phyloP scores from a whole-genome alignment of 1,140 invertebrate species.

The Drosophila triauraria region DNA sequence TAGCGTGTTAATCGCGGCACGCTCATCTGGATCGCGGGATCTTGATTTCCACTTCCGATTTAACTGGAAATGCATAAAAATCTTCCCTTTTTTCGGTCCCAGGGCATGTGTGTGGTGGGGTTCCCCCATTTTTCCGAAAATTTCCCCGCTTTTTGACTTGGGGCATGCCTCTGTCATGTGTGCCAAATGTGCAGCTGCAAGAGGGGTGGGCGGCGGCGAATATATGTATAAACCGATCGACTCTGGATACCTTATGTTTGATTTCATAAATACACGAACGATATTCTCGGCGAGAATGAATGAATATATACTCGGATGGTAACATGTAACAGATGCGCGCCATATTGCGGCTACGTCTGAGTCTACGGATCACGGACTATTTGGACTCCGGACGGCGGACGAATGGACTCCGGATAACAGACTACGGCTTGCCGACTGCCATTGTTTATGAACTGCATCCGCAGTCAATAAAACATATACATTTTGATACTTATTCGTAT shows the following conservation, averaged over 20 bases:
- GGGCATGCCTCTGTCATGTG: constrained; percentile 80
- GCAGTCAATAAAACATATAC: constrained; percentile 83
- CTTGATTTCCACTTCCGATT: constrained; percentile 80
- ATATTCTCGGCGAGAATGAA: constrained; percentile 37
- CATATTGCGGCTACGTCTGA: constrained; percentile 66
- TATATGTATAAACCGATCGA: constrained; percentile 46
- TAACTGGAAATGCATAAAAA: constrained; percentile 81
- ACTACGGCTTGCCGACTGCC: constrained; percentile 41
- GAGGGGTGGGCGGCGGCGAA: constrained; percentile 2
- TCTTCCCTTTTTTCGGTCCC: constrained; percentile 51
- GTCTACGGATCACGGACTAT: constrained; percentile 18
- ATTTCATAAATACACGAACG: constrained; percentile 77
- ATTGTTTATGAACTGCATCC: constrained; percentile 83
- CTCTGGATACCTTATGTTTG: constrained; percentile 75
- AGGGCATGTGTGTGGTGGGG: constrained; percentile 55
- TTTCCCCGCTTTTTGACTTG: constrained; percentile 34
- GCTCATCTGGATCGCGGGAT: constrained; percentile 48
- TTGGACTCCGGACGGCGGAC: constrained; percentile 35
- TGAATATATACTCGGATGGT: constrained; percentile 52
- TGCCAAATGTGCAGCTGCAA: constrained; percentile 77
- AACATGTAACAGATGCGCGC: constrained; percentile 82
- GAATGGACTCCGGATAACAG: constrained; percentile 25
- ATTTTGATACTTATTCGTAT: constrained; percentile 74
- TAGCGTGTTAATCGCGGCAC: constrained; percentile 81
- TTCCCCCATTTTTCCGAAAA: constrained; percentile 39